Conservation (phyloP, 2,113 vertebrate species). For the Crotalus helleri region DNA sequence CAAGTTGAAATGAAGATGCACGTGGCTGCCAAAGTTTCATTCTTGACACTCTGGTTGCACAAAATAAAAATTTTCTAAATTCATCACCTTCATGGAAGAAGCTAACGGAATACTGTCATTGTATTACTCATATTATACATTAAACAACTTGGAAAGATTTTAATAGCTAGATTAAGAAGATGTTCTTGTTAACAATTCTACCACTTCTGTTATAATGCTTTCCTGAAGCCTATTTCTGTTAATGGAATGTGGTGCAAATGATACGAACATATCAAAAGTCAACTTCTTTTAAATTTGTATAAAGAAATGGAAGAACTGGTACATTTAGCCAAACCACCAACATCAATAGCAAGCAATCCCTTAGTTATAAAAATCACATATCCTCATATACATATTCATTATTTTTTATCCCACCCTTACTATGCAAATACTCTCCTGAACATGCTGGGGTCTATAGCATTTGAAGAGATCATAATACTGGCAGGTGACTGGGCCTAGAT, state of each 20-base stretch:
- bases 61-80: slow-evolving; percentile 22
- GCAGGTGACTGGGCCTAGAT: neutral
- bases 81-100: neutral
- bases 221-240: slow-evolving; percentile 8
- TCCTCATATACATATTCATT: neutral
- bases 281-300: neutral
- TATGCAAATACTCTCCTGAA: neutral
- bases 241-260: neutral
- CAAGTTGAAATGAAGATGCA: too few relatives aligned
- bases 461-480: neutral
- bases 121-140: neutral
- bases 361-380: neutral
- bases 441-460: neutral
- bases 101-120: neutral
- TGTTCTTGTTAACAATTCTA: neutral
- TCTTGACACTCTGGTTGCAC: neutral
- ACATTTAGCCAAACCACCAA: neutral
- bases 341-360: neutral
- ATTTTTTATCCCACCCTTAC: neutral
- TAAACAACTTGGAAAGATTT: neutral
- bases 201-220: neutral
- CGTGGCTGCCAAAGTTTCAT: too few relatives aligned
- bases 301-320: neutral
- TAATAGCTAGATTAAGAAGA: neutral
- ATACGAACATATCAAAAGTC: neutral